Evolutionary conservation across 1,140 invertebrate species (phyloP), one percentile per base, ranked within the genome.

Genomic region (Heliconius eleuchia): DNA sequence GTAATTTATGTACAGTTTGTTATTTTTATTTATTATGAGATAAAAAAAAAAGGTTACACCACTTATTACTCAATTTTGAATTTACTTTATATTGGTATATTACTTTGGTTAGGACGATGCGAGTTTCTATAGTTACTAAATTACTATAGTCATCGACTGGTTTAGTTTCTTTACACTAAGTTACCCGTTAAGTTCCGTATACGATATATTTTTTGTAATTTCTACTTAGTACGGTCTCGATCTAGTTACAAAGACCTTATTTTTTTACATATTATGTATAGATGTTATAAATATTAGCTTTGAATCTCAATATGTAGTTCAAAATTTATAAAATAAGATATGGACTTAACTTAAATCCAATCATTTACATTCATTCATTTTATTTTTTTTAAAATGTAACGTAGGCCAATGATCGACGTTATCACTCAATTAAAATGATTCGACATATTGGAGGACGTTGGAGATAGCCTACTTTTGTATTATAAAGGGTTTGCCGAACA

Each of bases 391-490:
- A 6, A 27, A 66, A 13, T 11, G 9, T 70, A 70, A 66, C 23
- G 60, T 57, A 30, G 60, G 52, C 42, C 73, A 55, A 70, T 50
- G 74, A 76, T 79, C 37, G 55, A 74, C 60, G 27, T 76, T 75
- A 81, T 75, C 60, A n/a, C 55, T 60, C 42, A 79, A 79, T 78
- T 77, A 75, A 80, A 70, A 72, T 37, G 34, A 72, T 74, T 80
- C 73, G 70, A 50, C 37, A 75, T 46, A 79, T 79, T 30, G 73
- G 74, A 74, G 76, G 78, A 80, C 78, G 79, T 27, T 37, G 50
- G 18, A 71, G 78, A 79, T 79, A 79, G 55, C 78, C 78, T 79
- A 79, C 39, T 71, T 79, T 79, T 73, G 60, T 75, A 71, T 77
- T 71, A 66, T 46, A 71, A 80, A 77, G 71, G 34, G 70, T 79